Percentiles rank a stretch among this genome's conserved stretches.
Conservation (phyloP, 2,888 invertebrate species). For the Limnephilus auricula region DNA sequence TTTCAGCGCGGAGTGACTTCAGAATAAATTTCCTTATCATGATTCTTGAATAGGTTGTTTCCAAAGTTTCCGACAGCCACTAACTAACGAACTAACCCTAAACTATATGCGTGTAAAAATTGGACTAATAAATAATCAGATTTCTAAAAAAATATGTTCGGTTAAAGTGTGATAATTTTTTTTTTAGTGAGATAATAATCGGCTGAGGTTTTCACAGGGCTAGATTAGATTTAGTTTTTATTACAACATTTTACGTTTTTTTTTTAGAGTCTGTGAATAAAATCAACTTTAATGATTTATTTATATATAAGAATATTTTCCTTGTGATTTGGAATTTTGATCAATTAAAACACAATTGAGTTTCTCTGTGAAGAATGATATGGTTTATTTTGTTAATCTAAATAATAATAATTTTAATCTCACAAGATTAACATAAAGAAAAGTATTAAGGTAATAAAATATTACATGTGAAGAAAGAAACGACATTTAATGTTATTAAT, state of each 20-base stretch:
- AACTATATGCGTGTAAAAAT: not conserved
- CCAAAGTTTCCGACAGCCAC: not conserved
- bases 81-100: not conserved
- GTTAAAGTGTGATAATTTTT: not conserved
- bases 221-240: not conserved
- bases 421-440: too few species aligned
- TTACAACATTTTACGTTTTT: not conserved
- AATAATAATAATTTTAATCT: too few species aligned
- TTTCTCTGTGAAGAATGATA: too few species aligned
- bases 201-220: not conserved
- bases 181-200: not conserved
- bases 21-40: constrained; percentile 1
- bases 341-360: too few species aligned
- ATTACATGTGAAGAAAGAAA: too few species aligned
- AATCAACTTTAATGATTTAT: not conserved
- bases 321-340: too few species aligned
- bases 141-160: not conserved
- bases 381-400: too few species aligned
- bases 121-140: not conserved
- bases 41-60: not conserved
- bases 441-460: too few species aligned
- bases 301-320: too few species aligned
- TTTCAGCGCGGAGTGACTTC: not conserved
- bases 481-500: too few species aligned
- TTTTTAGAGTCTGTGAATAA: not conserved